Conservation (phyloP, 30 jellyfish, hydroid and myxozoan species). For the Cassiopea xamachana region DNA sequence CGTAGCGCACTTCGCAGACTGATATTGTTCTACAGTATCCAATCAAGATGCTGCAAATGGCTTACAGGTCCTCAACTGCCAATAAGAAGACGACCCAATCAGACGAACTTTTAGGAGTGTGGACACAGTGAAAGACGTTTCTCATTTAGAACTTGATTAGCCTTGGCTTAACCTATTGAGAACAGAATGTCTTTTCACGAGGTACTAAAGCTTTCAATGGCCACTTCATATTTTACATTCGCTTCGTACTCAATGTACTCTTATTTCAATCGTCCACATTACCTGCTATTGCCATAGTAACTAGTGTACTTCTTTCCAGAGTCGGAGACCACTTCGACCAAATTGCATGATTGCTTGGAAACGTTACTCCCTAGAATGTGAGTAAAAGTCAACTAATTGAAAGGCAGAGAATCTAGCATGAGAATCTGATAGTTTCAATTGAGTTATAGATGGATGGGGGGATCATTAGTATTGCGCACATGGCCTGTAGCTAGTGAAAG, state of each 20-base stretch:
- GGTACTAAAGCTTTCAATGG: not conserved
- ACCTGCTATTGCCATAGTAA: constrained; percentile 97
- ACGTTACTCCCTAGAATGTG: constrained; percentile 82
- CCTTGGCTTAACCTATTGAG: not conserved
- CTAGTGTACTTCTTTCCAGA: constrained; percentile 89
- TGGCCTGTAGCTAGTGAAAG: not conserved
- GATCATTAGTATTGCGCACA: too few relatives aligned
- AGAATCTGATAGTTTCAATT: too few relatives aligned
- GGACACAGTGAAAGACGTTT: not conserved
- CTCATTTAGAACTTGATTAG: not conserved
- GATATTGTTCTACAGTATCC: too few relatives aligned
- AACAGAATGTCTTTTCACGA: not conserved
- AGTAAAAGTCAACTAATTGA: not conserved
- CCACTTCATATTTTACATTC: not conserved
- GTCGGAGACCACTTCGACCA: constrained; percentile 99
- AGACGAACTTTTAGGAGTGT: not conserved
- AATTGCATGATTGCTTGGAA: constrained; percentile 93
- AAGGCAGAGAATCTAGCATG: not conserved
- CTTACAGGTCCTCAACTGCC: not conserved
- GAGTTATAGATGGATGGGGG: too few relatives aligned
- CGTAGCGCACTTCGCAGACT: too few relatives aligned
- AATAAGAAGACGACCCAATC: not conserved
- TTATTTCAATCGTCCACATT: not conserved
- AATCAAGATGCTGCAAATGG: too few relatives aligned
- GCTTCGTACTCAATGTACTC: not conserved